Percentiles rank a stretch among this genome's conserved stretches.
phyloP scores from a whole-genome alignment of 2,888 invertebrate genomes.

The Lagria hirta region DNA sequence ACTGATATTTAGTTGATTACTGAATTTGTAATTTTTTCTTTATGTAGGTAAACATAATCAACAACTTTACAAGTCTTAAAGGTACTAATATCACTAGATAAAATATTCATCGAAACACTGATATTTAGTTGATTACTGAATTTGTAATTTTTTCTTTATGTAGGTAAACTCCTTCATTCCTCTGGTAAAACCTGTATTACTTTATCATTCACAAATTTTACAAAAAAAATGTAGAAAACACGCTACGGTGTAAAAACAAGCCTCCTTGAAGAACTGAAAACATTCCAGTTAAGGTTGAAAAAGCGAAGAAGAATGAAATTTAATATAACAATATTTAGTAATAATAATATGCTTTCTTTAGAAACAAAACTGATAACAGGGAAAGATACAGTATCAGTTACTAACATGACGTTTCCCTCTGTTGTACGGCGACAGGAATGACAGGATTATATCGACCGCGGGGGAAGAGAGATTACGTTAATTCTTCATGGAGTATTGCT shows the following conservation, averaged over 20 bases:
- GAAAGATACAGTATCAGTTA: slow-evolving; percentile 1
- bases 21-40: no score
- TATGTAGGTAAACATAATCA: no score
- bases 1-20: no score
- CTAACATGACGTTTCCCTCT: slow-evolving; percentile 3
- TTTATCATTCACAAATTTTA: slow-evolving; percentile 12
- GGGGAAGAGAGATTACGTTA: slow-evolving; percentile 7
- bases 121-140: slow-evolving; percentile 5
- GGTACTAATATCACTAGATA: no score
- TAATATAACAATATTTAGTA: slow-evolving; percentile 1
- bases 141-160: slow-evolving; percentile 7
- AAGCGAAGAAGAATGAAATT: slow-evolving; percentile 9
- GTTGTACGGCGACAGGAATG: slow-evolving; percentile 5
- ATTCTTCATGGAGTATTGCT: slow-evolving; percentile 4
- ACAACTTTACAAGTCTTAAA: no score
- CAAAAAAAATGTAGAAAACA: slow-evolving; percentile 13
- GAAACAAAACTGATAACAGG: slow-evolving; percentile 4
- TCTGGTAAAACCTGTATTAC: slow-evolving; percentile 6
- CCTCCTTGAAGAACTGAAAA: slow-evolving; percentile 11
- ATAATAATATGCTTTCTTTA: not conserved
- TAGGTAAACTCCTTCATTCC: no score
- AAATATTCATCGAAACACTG: no score
- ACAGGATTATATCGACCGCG: slow-evolving; percentile 9
- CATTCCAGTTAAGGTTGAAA: slow-evolving; percentile 8
- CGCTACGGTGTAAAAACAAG: slow-evolving; percentile 13